Conservation (phyloP, 2,888 invertebrate species). For the Cheilosia urbana region DNA sequence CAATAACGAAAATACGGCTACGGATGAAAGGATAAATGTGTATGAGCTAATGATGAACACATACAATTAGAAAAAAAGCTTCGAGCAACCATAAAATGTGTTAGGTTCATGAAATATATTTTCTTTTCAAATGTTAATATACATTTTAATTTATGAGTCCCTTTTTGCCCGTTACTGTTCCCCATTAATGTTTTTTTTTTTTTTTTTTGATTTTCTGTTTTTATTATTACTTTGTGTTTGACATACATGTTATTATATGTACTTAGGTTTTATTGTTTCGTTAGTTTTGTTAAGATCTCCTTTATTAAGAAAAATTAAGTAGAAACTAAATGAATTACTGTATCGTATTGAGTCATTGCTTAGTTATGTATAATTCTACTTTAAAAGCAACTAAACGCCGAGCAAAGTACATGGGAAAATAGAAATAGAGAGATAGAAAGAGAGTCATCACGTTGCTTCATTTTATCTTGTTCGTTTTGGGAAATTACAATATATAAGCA, state of each 20-base stretch:
- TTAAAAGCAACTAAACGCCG: constrained; percentile 43
- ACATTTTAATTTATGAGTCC: constrained; percentile 65
- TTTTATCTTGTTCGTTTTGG: constrained; percentile 37
- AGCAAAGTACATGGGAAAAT: constrained; percentile 37
- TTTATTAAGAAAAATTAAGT: constrained; percentile 40
- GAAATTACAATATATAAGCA: constrained; percentile 63
- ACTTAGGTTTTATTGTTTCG: constrained; percentile 49
- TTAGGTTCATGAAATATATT: constrained; percentile 67
- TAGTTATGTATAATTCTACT: constrained; percentile 49
- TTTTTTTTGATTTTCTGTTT: constrained; percentile 20
- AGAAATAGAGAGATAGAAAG: constrained; percentile 26
- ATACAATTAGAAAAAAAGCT: neutral
- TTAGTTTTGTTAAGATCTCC: constrained; percentile 40
- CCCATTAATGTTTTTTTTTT: constrained; percentile 51
- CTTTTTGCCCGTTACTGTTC: constrained; percentile 59
- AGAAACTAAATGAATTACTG: constrained; percentile 45
- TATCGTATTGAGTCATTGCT: constrained; percentile 46
- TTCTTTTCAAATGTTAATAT: constrained; percentile 57
- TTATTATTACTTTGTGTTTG: constrained; percentile 4
- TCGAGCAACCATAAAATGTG: constrained; percentile 6
- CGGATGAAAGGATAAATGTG: neutral
- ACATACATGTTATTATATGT: constrained; percentile 48
- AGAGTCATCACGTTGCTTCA: constrained; percentile 33
- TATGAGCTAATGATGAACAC: neutral
- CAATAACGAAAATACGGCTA: no score